phyloP scores from a whole-genome alignment of 2,888 invertebrate genomes.

The Rhamphomyia laevipes region DNA sequence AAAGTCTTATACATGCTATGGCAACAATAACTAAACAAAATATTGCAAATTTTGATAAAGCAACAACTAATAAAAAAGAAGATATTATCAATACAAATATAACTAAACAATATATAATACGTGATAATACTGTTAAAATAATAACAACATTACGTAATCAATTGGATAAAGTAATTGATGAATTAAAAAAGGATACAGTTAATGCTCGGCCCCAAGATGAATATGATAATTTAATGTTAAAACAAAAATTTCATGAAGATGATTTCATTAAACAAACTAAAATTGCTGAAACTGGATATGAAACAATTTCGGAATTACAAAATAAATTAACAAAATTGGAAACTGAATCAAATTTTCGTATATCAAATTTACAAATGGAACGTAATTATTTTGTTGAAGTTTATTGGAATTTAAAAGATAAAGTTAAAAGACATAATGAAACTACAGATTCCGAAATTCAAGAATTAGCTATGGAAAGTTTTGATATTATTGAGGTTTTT shows the following conservation, averaged over 20 bases:
- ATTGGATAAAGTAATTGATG: conserved; percentile 21
- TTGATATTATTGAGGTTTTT: background rate
- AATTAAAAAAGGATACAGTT: conserved; percentile 20
- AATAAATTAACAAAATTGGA: conserved; percentile 12
- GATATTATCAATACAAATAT: conserved; percentile 25
- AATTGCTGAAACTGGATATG: background rate
- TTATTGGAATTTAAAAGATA: conserved; percentile 1
- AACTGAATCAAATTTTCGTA: background rate
- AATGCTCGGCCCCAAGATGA: conserved; percentile 17
- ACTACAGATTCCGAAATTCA: conserved; percentile 2
- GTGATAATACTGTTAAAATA: conserved; percentile 22
- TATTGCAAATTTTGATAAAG: background rate
- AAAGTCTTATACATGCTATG: background rate
- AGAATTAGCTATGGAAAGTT: conserved; percentile 6
- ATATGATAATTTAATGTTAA: background rate
- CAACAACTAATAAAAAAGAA: background rate
- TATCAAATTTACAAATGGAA: background rate
- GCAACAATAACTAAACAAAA: background rate
- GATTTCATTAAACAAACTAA: background rate
- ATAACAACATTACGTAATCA: conserved; percentile 25
- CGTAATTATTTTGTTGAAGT: background rate
- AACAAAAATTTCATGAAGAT: background rate
- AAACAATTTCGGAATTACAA: conserved; percentile 17
- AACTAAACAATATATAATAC: conserved; percentile 23
- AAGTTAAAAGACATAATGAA: background rate